These are phyloP conservation scores for Chunga burmeisteri DNA, from an alignment of 2,113 vertebrate genomes.

Conservation along the genomic window DNA sequence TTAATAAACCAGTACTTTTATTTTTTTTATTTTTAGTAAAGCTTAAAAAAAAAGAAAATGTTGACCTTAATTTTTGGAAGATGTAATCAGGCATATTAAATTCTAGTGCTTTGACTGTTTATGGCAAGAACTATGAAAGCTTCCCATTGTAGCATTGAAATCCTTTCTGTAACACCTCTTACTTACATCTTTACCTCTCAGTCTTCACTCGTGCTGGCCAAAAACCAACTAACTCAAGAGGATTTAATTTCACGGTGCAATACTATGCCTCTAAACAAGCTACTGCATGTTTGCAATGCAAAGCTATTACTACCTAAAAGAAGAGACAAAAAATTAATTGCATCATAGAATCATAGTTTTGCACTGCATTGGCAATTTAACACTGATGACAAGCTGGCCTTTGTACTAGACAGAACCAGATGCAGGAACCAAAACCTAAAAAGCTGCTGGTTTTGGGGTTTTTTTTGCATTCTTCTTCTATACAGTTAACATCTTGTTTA, in stretches of 20 bases:
- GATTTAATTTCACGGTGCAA: not conserved
- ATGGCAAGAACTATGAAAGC: not conserved
- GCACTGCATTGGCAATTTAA: not conserved
- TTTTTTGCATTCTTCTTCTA: not conserved
- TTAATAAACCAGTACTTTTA: not conserved
- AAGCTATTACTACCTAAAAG: not conserved
- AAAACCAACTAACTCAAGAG: not conserved
- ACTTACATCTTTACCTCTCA: not conserved
- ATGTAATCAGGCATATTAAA: not conserved
- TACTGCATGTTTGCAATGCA: not conserved
- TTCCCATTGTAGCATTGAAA: not conserved
- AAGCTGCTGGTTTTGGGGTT: no score
- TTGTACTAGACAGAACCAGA: not conserved
- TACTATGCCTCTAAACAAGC: not conserved
- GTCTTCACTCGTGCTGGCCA: not conserved
- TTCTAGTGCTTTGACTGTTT: not conserved
- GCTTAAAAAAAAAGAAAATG: not conserved
- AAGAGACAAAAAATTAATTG: not conserved
- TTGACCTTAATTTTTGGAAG: not conserved
- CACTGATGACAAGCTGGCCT: not conserved
- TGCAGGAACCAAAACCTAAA: not conserved
- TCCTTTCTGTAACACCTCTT: not conserved
- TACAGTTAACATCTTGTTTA: not conserved
- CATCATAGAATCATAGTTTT: rapidly evolving
- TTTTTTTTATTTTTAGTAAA: not conserved